Evolutionary conservation across 2,113 vertebrate species (phyloP), one percentile per base, ranked within the genome.

Genomic region (Sinocyclocheilus maitianheensis): DNA sequence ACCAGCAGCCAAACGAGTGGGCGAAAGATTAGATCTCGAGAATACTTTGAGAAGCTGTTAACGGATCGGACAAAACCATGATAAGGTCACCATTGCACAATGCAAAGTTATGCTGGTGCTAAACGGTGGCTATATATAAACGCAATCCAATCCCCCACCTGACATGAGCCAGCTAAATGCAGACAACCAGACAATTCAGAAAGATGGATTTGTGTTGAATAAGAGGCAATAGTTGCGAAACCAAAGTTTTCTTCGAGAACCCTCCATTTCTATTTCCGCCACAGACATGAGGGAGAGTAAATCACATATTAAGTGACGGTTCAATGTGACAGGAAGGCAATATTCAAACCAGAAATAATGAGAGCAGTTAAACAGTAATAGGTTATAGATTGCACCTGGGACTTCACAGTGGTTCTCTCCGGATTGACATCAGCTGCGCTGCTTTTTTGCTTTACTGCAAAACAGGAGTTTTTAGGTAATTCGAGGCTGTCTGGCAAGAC

Each of bases 391-490:
- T 84, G 65, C 43, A 81, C 84, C 76, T 65, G 69, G 80, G 79
- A 86, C 78, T 75, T 62, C 53, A 77, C 43, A 20, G 30, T 63
- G 78, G 14, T 79, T 74, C 46, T 48, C 34, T 69, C 43, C 76
- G 67, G 71, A 86, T 24, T 71, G 82, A 55, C 60, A 86, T 77
- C 76, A 81, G 46, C 81, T 46, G n/a, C 20, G 34, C 20, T n/a
- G 20, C 55, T 69, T 83, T 85, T 85, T 69, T 46, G 51, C 30
- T 71, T 83, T 55, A 75, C 53, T 74, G 84, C 24, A 81, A 79
- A 85, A 81, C 55, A 75, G 63, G 72, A 11, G 20, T 48, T 82
- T 86, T 86, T 65, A 83, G 37, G 55, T 76, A 72, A 89, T 84
- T 74, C 43, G 30, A 84, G 34, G 20, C 51, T 74, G 69, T 74